These are phyloP conservation scores for Parazoanthus swiftii DNA, from an alignment of 92 coral and sea anemone genomes.

Conservation along the genomic window DNA sequence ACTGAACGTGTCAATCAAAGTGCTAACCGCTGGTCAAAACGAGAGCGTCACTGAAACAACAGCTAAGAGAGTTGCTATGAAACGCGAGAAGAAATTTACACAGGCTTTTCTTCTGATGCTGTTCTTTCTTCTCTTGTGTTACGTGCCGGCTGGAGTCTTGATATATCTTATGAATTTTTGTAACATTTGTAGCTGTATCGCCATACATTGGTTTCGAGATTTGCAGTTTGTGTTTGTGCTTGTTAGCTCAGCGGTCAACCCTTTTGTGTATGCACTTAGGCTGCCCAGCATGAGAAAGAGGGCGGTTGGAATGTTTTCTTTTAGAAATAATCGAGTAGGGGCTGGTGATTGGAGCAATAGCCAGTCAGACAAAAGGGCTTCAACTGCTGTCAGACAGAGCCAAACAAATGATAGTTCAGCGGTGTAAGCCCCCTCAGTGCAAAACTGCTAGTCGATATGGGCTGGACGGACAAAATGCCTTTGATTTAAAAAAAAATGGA, in stretches of 20 bases:
- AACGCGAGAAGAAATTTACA: conserved; percentile 21
- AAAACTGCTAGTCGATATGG: neutral
- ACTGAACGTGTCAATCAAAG: neutral
- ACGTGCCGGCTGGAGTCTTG: conserved; percentile 23
- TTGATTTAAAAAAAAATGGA: too few species aligned
- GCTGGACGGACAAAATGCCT: too few species aligned
- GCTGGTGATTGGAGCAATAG: neutral
- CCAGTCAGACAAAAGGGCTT: neutral
- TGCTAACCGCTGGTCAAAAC: conserved; percentile 2
- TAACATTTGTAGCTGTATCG: conserved; percentile 19
- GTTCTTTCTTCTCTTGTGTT: neutral
- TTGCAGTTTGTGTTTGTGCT: conserved; percentile 35
- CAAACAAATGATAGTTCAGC: neutral
- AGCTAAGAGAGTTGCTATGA: neutral
- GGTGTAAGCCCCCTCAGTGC: too few species aligned
- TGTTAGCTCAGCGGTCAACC: conserved; percentile 37
- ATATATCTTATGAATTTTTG: conserved; percentile 39
- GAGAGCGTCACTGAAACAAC: neutral
- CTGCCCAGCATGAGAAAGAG: conserved; percentile 26
- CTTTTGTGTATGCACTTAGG: conserved; percentile 32
- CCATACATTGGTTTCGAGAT: conserved; percentile 39
- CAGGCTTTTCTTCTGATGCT: conserved; percentile 34
- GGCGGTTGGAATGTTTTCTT: neutral
- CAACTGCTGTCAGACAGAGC: neutral
- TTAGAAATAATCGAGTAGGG: neutral